Base-by-base conservation (phyloP, 1,140 invertebrate species). In the Drosophila yakuba region DNA sequence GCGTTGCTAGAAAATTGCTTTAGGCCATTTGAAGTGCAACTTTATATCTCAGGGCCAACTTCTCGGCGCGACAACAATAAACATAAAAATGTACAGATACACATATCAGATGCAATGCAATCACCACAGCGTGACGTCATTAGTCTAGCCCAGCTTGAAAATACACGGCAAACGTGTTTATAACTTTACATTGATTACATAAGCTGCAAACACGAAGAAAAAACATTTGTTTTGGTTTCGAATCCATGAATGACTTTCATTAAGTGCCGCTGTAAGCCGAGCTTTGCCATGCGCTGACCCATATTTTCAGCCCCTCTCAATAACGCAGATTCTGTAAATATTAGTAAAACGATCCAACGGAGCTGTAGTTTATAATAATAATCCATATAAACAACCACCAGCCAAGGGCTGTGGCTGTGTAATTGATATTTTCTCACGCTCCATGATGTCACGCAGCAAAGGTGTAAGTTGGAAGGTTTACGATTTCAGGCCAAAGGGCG, bases 171-270 rank as follows among this genome's bases (percentile, higher is more conserved):
- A 88, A 85, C 78, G 56, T 58, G 82, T 85, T 78, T 74, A 15
- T 28, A 48, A n/a, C 23, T 14, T 7, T 38, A 11, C 12, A 4
- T 3, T 43, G 43, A 76, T 86, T 86, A 88, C 88, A 84, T 83
- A 88, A 88, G 67, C 47, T 52, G 7, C 38, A 69, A 48, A 45
- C 14, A 28, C 15, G 43, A 32, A 39, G 58, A 48, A 66, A 71
- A 81, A 62, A 73, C 75, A 76, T 88, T 82, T 64, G 72, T 69
- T 88, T 88, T 76, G 61, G 55, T 64, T 76, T 63, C 47, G 44
- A 78, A 85, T 85, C 80, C 51, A 86, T 86, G 83, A 88, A 86
- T 86, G 83, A 64, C 79, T 79, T 88, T 80, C 75, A 89, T 77
- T 79, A 89, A 74, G 58, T 63, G 72, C 15, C 25, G 80, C 43